Conservation (phyloP, 2,113 vertebrate species). For the Arothron firmamentum region DNA sequence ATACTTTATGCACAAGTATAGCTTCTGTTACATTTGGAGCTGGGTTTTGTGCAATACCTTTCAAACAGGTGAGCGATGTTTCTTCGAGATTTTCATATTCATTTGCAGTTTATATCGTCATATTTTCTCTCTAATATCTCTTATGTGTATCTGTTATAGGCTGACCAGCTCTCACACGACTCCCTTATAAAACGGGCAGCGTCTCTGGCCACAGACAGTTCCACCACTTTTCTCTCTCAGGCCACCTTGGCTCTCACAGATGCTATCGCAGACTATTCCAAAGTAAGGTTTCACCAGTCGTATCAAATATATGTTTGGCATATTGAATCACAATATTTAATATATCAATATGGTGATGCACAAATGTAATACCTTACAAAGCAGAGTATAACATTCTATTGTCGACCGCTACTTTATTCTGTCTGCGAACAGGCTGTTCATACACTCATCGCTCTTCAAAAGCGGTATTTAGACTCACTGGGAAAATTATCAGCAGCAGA, state of each 20-base stretch:
- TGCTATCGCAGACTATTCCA: constrained; percentile 70
- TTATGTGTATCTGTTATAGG: constrained; percentile 41
- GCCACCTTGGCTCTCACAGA: constrained; percentile 74
- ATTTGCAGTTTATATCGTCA: no score
- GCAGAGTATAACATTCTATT: not conserved
- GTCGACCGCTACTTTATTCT: not conserved
- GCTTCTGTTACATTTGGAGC: constrained; percentile 46
- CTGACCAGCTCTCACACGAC: constrained; percentile 72
- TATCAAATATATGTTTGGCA: not conserved
- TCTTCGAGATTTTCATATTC: not conserved
- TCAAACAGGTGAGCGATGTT: constrained; percentile 59
- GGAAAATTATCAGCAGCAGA: constrained; percentile 67
- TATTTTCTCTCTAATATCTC: not conserved
- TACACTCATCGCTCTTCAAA: constrained; percentile 73
- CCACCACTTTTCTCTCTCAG: constrained; percentile 76
- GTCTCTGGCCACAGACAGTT: constrained; percentile 73
- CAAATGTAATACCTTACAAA: not conserved
- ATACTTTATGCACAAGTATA: constrained; percentile 16
- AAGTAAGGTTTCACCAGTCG: constrained; percentile 48
- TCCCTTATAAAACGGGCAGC: constrained; percentile 73
- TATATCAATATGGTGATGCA: not conserved
- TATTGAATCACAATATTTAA: not conserved
- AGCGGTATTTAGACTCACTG: constrained; percentile 65
- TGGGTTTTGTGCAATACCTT: constrained; percentile 70
- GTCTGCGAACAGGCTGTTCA: constrained; percentile 69